Conservation (phyloP, 1,140 invertebrate genomes). For the Myzus persicae region DNA sequence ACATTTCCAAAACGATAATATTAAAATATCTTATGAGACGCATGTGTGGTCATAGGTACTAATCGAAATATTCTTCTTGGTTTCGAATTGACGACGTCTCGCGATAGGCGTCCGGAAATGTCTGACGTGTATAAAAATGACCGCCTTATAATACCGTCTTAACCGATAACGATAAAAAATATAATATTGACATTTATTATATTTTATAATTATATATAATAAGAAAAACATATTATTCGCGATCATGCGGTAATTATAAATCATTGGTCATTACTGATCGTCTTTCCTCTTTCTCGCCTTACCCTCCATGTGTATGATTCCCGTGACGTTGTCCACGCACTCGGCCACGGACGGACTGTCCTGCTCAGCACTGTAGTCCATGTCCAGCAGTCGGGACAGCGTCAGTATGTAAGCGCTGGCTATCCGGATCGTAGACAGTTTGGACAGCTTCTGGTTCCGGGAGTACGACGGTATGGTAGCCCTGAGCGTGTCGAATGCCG, state of each 20-base stretch:
- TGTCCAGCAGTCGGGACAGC: conserved; percentile 74
- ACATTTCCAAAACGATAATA: neutral
- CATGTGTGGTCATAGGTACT: no score
- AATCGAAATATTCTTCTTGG: neutral
- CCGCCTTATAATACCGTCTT: neutral
- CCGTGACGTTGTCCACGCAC: conserved; percentile 85
- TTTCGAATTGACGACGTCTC: neutral
- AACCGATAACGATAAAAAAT: neutral
- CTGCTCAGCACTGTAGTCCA: conserved; percentile 68
- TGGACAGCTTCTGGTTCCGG: conserved; percentile 91
- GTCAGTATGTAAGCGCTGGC: conserved; percentile 91
- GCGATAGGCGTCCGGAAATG: neutral
- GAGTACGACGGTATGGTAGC: conserved; percentile 87
- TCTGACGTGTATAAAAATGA: no score
- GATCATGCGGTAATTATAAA: neutral
- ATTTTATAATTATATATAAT: neutral
- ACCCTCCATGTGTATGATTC: conserved; percentile 90
- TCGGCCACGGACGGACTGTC: conserved; percentile 71
- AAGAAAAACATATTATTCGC: neutral
- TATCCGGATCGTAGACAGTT: conserved; percentile 88
- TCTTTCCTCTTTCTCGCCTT: conserved; percentile 87
- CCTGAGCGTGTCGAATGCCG: conserved; percentile 89
- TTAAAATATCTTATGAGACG: no score
- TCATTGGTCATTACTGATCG: conserved; percentile 66
- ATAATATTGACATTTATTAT: neutral